phyloP scores from a whole-genome alignment of 2,797 vertebrate species.

The Argya squamiceps region DNA sequence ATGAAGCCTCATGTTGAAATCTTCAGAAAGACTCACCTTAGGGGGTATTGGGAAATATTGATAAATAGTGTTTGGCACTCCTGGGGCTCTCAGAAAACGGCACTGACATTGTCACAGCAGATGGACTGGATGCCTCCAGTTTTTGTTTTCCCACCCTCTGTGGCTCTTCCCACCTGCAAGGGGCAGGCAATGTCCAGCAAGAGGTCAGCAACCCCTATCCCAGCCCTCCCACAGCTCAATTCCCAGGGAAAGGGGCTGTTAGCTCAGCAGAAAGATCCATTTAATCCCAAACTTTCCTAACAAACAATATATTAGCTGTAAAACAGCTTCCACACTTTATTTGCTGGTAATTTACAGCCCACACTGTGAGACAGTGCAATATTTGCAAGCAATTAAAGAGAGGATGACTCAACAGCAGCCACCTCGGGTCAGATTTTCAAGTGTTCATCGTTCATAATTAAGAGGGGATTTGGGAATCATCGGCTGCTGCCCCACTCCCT shows the following conservation, averaged over 20 bases:
- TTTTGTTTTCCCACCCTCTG: not conserved
- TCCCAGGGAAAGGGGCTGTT: not conserved
- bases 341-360: slow-evolving; percentile 54
- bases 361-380: slow-evolving; percentile 33
- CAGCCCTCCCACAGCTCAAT: not conserved
- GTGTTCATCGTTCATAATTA: not conserved
- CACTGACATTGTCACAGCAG: not conserved
- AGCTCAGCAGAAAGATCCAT: not conserved
- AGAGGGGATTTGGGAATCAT: not conserved
- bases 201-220: not conserved
- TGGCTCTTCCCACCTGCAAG: not conserved
- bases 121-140: not conserved
- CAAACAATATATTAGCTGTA: not conserved
- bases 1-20: slow-evolving; percentile 29
- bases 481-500: not conserved
- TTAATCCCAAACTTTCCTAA: not conserved
- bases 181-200: not conserved
- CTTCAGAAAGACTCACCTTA: slow-evolving; percentile 30
- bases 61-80: slow-evolving; percentile 24
- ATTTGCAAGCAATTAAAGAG: slow-evolving; percentile 53
- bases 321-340: slow-evolving; percentile 39
- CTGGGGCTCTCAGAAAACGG: not conserved
- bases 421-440: slow-evolving; percentile 26
- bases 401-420: slow-evolving; percentile 45
- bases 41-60: slow-evolving; percentile 49